Conservation (phyloP, 1,140 invertebrate species). For the Anastrepha obliqua region DNA sequence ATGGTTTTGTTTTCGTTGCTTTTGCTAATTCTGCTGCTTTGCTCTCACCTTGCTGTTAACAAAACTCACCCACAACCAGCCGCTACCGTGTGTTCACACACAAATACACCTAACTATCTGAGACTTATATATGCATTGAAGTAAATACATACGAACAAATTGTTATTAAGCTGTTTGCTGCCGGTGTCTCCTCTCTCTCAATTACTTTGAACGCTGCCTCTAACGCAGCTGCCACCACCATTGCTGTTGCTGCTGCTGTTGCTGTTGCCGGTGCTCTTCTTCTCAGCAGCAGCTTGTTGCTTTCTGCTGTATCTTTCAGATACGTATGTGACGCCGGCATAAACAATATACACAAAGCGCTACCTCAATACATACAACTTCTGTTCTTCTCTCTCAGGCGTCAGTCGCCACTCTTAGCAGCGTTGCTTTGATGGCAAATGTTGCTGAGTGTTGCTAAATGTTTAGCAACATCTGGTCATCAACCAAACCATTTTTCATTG, state of each 20-base stretch:
- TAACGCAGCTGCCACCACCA: not conserved
- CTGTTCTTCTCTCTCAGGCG: not conserved
- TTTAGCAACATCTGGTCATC: slow-evolving; percentile 23
- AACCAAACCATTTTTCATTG: not conserved
- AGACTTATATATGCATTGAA: not conserved
- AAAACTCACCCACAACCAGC: slow-evolving; percentile 20
- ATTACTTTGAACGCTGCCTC: not conserved
- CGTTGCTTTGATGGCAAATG: not conserved
- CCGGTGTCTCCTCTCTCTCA: slow-evolving; percentile 22
- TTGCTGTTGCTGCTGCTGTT: not conserved
- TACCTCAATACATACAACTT: not conserved
- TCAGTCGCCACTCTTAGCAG: not conserved
- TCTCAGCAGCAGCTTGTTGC: slow-evolving; percentile 40
- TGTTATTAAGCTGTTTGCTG: not conserved
- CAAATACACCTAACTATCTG: not conserved
- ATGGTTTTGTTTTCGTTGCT: not conserved
- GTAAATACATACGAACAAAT: no score
- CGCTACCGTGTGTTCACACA: not conserved
- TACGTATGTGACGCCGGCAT: not conserved
- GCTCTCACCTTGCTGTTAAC: slow-evolving; percentile 7
- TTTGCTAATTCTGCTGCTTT: not conserved
- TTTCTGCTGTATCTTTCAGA: slow-evolving; percentile 12
- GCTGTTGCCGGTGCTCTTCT: not conserved
- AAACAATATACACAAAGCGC: not conserved
- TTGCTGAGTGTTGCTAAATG: not conserved